Percentiles rank a stretch among this genome's conserved stretches.
These are phyloP conservation scores for Nylanderia fulva DNA, from an alignment of 1,140 invertebrate genomes.

Conservation along the genomic window DNA sequence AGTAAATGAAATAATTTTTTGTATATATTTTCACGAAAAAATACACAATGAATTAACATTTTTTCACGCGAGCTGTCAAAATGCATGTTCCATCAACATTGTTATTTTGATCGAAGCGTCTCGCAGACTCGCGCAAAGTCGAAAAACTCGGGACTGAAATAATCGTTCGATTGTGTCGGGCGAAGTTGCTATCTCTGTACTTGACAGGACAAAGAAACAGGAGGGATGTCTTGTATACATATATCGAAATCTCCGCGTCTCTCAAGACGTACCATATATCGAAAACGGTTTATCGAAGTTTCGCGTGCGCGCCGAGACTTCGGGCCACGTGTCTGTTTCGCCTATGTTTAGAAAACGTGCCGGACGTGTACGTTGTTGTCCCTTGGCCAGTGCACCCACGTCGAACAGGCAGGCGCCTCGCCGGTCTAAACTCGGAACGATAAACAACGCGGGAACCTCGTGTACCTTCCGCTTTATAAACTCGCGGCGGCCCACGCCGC, in stretches of 20 bases:
- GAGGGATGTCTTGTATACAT: neutral
- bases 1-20: too few relatives aligned
- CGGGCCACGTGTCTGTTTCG: conserved; percentile 59
- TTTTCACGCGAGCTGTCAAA: too few relatives aligned
- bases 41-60: too few relatives aligned
- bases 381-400: conserved; percentile 69
- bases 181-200: neutral
- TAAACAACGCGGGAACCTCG: conserved; percentile 61
- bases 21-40: too few relatives aligned
- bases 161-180: neutral
- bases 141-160: neutral
- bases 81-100: neutral
- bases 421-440: conserved; percentile 71
- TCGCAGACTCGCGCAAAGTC: neutral
- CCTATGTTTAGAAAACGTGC: conserved; percentile 74
- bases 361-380: conserved; percentile 74
- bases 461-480: conserved; percentile 66
- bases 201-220: neutral
- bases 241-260: neutral
- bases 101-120: neutral
- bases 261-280: neutral
- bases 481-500: neutral
- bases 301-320: conserved; percentile 31
- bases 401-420: conserved; percentile 42
- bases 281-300: neutral